These are phyloP conservation scores for Archips xylosteana DNA, from an alignment of 2,888 invertebrate species.

Conservation along the genomic window DNA sequence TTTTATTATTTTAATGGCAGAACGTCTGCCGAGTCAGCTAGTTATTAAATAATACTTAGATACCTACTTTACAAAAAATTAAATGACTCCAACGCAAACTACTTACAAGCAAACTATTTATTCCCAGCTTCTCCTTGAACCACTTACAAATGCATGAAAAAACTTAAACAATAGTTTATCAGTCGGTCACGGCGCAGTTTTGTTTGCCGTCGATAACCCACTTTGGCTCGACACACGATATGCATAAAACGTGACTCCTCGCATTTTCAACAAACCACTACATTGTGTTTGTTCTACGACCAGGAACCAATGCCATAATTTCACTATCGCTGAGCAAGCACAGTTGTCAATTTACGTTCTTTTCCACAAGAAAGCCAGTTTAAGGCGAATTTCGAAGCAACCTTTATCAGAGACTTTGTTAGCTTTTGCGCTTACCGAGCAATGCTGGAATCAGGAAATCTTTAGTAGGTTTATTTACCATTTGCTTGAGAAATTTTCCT, in stretches of 20 bases:
- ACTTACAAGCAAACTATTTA: neutral
- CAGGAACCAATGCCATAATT: conserved; percentile 2
- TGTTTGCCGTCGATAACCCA: conserved; percentile 33
- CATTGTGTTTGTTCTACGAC: conserved; percentile 3
- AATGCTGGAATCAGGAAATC: neutral
- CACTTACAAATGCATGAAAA: conserved; percentile 15
- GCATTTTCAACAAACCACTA: conserved; percentile 12
- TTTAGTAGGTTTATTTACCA: neutral
- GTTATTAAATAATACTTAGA: no score
- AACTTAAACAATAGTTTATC: conserved; percentile 43
- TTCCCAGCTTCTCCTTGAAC: conserved; percentile 1
- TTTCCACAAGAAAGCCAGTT: conserved; percentile 2
- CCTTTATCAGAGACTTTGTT: conserved; percentile 1
- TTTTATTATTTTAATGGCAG: no score
- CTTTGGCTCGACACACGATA: conserved; percentile 23
- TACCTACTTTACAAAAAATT: no score
- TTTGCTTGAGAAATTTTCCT: neutral
- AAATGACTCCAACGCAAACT: neutral
- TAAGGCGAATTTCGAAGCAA: conserved; percentile 11
- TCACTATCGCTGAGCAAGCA: conserved; percentile 13
- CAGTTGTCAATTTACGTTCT: conserved; percentile 1
- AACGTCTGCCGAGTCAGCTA: neutral
- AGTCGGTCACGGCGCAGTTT: conserved; percentile 26
- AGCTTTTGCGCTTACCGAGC: conserved; percentile 11
- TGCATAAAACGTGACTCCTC: conserved; percentile 44